Base-by-base conservation (phyloP, 2,888 invertebrate genomes). In the Drosophila meridiana region DNA sequence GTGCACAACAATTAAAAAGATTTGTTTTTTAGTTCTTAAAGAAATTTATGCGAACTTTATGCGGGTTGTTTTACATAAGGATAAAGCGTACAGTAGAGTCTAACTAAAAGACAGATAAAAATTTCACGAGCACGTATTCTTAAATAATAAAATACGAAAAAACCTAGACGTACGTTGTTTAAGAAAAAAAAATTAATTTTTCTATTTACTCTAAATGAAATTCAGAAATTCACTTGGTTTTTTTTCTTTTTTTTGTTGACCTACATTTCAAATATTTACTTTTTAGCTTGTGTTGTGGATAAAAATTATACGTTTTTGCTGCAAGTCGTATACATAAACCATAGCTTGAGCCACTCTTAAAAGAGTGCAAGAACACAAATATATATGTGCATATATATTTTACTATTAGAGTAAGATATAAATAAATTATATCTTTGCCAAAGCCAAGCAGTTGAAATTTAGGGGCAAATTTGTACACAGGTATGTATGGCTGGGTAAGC, bases 1-100 rank as follows among this genome's bases (percentile, higher is more conserved):
- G 58, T 59, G 73, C 59, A 73, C 64, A 79, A 71, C 79, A 84
- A 84, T 85, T 85, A 84, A 76, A 86, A 73, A 72, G 78, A 86
- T 85, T 86, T 84, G 71, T 83, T 82, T 72, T 72, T 64, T 30
- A 53, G 55, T 52, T 67, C 43, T 38, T 47, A 42, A 52, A 59
- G 63, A 74, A 66, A 69, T 68, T 68, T 59, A 69, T 68, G 59
- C 28, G 9, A 75, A 75, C 57, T 78, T 69, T 75, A 30, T 14
- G 52, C 55, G 28, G 55, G 28, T n/a, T 30, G 43, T 20, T 64
- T 36, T 34, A 74, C 50, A 34, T 26, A 48, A 42, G 58, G n/a
- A 36, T 6, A 13, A 42, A 34, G n/a, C 14, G 13, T 8, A 30
- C 26, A 28, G n/a, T 13, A 2, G 28, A 40, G 14, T 5, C 13